A percentile compares a stretch with the other conserved stretches of the same genome.
Evolutionary conservation across 2,888 invertebrate genomes (phyloP).

Genomic region (Ptychoptera contaminata): DNA sequence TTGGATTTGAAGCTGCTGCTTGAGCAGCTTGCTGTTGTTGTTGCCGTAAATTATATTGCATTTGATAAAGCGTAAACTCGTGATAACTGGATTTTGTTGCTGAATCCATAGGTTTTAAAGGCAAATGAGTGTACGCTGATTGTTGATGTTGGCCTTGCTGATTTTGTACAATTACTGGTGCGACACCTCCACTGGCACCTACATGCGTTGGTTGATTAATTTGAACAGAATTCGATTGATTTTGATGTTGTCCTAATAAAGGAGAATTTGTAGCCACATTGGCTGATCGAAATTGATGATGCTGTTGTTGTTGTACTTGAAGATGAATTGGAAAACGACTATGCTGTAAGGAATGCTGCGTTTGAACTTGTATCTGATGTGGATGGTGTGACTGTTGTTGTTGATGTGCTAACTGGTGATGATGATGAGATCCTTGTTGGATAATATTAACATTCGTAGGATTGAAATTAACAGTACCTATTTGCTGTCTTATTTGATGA

Average conservation of each 20-base stretch:
- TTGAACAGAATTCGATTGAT: constrained; percentile 3
- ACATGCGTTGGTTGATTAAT: constrained; percentile 1
- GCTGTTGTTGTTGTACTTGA: constrained; percentile 13
- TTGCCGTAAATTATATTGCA: constrained; percentile 44
- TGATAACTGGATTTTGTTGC: constrained; percentile 45
- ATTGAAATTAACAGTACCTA: constrained; percentile 2
- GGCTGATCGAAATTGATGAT: constrained; percentile 13
- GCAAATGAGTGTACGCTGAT: constrained; percentile 24
- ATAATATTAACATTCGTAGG: background rate
- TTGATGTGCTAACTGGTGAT: too few species aligned
- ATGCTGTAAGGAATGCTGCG: constrained; percentile 7
- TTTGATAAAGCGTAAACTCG: constrained; percentile 46
- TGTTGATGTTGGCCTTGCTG: constrained; percentile 15
- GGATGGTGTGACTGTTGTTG: constrained; percentile 15
- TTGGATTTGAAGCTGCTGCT: constrained; percentile 25
- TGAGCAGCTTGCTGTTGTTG: constrained; percentile 21
- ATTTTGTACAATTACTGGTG: constrained; percentile 9
- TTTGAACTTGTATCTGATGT: constrained; percentile 10
- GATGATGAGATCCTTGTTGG: constrained; percentile 11
- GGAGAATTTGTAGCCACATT: too few species aligned
- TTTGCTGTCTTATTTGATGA: constrained; percentile 1
- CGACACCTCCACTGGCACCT: constrained; percentile 13
- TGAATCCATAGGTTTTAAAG: constrained; percentile 40
- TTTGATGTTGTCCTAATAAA: constrained; percentile 1
- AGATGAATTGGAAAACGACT: constrained; percentile 15